A percentile compares a stretch with the other conserved stretches of the same genome.
phyloP scores from a whole-genome alignment of 2,888 invertebrate genomes.

The Drosophila pegasa region DNA sequence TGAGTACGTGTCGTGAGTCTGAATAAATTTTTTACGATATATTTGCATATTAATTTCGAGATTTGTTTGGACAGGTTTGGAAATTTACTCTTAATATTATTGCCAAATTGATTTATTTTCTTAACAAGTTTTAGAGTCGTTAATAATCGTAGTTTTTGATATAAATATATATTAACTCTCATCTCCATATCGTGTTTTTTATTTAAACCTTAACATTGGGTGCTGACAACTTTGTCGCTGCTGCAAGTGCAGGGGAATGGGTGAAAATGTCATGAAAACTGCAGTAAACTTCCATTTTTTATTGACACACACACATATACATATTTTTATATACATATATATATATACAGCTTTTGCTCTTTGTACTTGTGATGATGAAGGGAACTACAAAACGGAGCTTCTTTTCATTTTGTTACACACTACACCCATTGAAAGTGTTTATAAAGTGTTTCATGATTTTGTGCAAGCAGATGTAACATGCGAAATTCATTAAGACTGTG shows the following conservation, averaged over 20 bases:
- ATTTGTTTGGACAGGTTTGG: no score
- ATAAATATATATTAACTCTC: no score
- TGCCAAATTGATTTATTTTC: no score
- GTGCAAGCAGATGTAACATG: neutral
- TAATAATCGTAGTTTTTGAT: no score
- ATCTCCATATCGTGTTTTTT: neutral
- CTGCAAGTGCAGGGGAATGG: constrained; percentile 10
- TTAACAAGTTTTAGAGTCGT: no score
- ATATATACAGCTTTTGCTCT: constrained; percentile 1
- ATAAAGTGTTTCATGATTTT: neutral
- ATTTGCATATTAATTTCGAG: no score
- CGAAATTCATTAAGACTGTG: neutral
- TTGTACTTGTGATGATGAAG: constrained; percentile 7
- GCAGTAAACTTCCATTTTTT: constrained; percentile 12
- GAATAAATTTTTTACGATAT: no score
- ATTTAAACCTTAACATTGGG: neutral
- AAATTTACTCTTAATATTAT: no score
- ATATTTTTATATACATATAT: neutral
- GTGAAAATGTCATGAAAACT: constrained; percentile 19
- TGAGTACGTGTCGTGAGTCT: constrained; percentile 12
- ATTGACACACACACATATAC: neutral
- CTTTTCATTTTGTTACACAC: constrained; percentile 4
- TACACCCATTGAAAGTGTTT: neutral
- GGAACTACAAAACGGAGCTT: constrained; percentile 18
- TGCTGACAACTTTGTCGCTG: constrained; percentile 39